Base-by-base conservation (phyloP, 2,888 invertebrate species). In the Trissolcus japonicus region DNA sequence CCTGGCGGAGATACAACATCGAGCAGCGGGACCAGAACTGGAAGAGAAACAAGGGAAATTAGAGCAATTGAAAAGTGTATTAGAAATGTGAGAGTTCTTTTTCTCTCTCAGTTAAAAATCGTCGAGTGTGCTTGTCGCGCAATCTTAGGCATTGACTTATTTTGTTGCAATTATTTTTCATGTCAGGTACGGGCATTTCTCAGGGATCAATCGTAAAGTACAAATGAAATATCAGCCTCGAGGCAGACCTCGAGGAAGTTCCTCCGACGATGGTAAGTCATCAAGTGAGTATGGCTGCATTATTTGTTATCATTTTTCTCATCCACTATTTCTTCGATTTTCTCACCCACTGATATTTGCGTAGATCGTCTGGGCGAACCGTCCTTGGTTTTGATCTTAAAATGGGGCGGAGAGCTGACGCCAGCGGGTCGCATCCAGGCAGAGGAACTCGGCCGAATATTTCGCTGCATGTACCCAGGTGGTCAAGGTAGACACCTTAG, bases 361-460 rank as follows among this genome's bases (percentile, higher is more conserved):
- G 21, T 92, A 94, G 96, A 97, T 89, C 93, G 93, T 75, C 94
- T 95, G 2, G 94, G 95, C 48, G 97, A 98, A 83, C 98, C 99
- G 0, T 98, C 98, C 0, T 91, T 99, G 76, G 96, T 99, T 65
- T 91, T 99, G 81, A 99, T 99, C 79, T 91, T 99, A 79, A 99
- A 99, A 91, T 99, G 99, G 99, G 99, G 99, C 78, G 99, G 99
- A 54, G 99, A 99, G 90, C 91, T 99, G 86, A 99, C 99, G 6
- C 98, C 98, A 0, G 98, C 98, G 1, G 99, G 99, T 2, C 93
- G 98, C 80, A 96, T 97, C 73, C 98, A 99, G 90, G 98, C 99
- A 0, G 98, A 99, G 90, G 98, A 98, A 90, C 90, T 99, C 81
- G 99, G 99, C 51, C 93, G 98, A 83, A 98, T 99, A 88, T 99